Evolutionary conservation across 2,888 invertebrate species (phyloP), one percentile per base, ranked within the genome.

Genomic region (Branchellion lobata): DNA sequence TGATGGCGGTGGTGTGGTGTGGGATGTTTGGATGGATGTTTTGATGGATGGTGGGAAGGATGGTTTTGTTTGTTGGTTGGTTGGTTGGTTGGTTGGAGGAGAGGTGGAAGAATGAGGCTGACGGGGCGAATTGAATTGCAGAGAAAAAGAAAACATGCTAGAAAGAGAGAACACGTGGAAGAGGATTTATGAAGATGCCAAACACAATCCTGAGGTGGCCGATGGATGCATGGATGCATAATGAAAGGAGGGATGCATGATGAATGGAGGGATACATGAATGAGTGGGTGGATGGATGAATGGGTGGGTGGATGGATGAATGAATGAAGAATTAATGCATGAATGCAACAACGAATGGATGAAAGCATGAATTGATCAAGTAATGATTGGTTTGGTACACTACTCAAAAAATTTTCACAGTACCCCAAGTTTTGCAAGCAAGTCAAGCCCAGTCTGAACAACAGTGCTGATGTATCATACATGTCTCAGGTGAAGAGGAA

Each of bases 101-200:
- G n/a, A n/a, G n/a, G n/a, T n/a, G n/a, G n/a, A n/a, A n/a, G n/a
- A n/a, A n/a, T n/a, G n/a, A n/a, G n/a, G n/a, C n/a, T n/a, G n/a
- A n/a, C n/a, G n/a, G n/a, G n/a, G n/a, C n/a, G n/a, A n/a, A n/a
- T n/a, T n/a, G n/a, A n/a, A n/a, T n/a, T n/a, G n/a, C 83, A 87
- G 87, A 78, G 95, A 95, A 88, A 92, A 93, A 81, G 94, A 95
- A 86, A 91, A 93, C 79, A 89, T 93, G 83, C 91, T 92, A 84
- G 93, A 94, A 83, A 91, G 96, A 81, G 94, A 95, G 86, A 93
- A 94, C 85, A 90, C 93, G 36, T 97, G 96, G 97, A 91, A 90
- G 85, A 92, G 92, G 84, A 91, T 97, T 18, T 94, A 95, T 88
- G 91, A 91, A 84, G 89, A 92, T 84, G 97, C 97, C 11, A 91